Percentiles rank a stretch among this genome's conserved stretches.
phyloP scores from a whole-genome alignment of 1,140 invertebrate genomes.

The Helicoverpa armigera region DNA sequence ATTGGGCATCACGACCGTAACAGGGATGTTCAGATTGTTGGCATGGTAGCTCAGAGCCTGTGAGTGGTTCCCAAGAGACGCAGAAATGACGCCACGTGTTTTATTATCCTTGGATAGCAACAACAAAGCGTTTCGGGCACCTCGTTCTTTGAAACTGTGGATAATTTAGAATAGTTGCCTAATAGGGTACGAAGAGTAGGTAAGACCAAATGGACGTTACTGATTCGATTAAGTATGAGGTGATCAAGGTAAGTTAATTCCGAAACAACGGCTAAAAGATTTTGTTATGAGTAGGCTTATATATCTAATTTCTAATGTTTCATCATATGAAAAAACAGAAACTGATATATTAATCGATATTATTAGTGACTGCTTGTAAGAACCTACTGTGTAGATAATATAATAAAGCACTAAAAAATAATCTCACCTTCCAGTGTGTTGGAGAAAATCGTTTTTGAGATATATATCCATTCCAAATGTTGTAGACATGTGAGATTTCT shows the following conservation, averaged over 20 bases:
- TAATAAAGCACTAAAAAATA: too few relatives aligned
- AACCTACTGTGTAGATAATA: too few relatives aligned
- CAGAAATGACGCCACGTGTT: conserved; percentile 94
- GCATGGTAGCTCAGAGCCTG: conserved; percentile 95
- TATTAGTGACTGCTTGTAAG: too few relatives aligned
- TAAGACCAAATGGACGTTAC: background rate
- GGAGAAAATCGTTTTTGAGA: conserved; percentile 97
- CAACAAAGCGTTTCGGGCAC: conserved; percentile 94
- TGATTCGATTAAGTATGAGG: background rate
- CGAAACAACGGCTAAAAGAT: too few relatives aligned
- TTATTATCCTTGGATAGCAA: conserved; percentile 92
- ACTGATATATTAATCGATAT: too few relatives aligned
- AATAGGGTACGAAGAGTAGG: background rate
- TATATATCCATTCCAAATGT: conserved; percentile 94
- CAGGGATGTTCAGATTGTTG: conserved; percentile 91
- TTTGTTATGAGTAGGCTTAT: too few relatives aligned
- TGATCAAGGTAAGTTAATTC: too few relatives aligned
- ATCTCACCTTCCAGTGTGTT: conserved; percentile 94
- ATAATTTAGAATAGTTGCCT: conserved; percentile 1
- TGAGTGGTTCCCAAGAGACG: conserved; percentile 97
- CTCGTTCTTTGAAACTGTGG: conserved; percentile 96
- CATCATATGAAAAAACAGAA: too few relatives aligned
- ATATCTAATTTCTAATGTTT: too few relatives aligned
- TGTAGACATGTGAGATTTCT: conserved; percentile 93
- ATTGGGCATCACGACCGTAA: conserved; percentile 97